Percentiles rank a stretch among this genome's conserved stretches.
These are phyloP conservation scores for Chondrilla cf. caribensis DNA, from an alignment of 37 sponge, comb jelly and placozoan species.

Conservation along the genomic window DNA sequence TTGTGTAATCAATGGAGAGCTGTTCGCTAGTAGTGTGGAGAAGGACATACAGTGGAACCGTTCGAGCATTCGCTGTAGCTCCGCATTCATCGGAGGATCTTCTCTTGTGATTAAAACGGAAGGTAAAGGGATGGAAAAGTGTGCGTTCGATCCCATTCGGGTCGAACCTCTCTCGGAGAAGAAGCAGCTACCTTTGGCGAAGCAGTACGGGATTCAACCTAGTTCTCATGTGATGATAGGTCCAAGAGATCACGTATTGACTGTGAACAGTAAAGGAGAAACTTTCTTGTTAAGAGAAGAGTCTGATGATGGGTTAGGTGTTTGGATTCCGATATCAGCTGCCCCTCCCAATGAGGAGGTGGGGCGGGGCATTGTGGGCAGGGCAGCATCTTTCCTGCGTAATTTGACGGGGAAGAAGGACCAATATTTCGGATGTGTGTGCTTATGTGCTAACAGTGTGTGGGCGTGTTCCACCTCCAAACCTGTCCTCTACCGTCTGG, in stretches of 20 bases:
- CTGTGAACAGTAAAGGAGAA: not conserved
- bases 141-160: not conserved
- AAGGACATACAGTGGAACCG: not conserved
- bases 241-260: constrained; percentile 15
- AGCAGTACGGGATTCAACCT: not conserved
- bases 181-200: not conserved
- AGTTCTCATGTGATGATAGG: not conserved
- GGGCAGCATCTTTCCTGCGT: constrained; percentile 1
- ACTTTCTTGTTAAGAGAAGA: not conserved
- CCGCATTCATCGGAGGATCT: not conserved
- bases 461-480: not conserved
- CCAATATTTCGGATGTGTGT: not conserved
- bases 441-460: not conserved
- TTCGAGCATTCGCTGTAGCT: not conserved
- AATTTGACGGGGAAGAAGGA: not conserved
- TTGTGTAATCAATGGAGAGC: not conserved
- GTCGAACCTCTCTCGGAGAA: not conserved
- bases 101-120: not conserved
- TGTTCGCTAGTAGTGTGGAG: not conserved
- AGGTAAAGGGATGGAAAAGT: too few relatives aligned
- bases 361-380: not conserved
- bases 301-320: too few relatives aligned
- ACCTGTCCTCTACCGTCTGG: not conserved
- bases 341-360: too few relatives aligned
- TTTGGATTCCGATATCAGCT: not conserved